Base-by-base conservation (phyloP, 2,113 vertebrate genomes). In the Columba livia region DNA sequence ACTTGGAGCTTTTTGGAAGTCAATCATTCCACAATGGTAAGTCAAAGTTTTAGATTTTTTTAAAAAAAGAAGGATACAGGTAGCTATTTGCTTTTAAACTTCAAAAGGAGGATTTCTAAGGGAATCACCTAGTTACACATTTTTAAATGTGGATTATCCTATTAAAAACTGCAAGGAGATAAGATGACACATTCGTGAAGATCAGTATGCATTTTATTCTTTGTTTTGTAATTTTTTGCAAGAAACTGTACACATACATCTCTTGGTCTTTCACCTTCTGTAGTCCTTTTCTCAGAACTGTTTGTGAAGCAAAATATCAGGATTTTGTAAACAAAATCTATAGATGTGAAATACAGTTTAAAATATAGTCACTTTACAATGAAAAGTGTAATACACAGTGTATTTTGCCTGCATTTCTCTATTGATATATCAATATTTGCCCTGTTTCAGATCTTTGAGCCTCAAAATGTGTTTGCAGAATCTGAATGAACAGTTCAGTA, bases 11-110 rank as follows among this genome's bases (percentile, higher is more conserved):
- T 29, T 89, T 64, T 51, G 36, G 61, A 87, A 95, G 32, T 16
- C 42, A 56, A 14, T 31, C 2, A 5, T 80, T 80, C 69, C 56
- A 67, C 79, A 70, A 96, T 94, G 92, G 95, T 95, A 83, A 95
- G 88, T 67, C 31, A 71, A 71, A 74, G 10, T 6, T 67, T 86
- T 69, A 25, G 11, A 36, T 9, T 38, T 34, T 15, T 75, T 32
- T 31, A 24, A 3, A 26, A 28, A 50, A 71, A 64, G 31, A 13
- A 53, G 6, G 6, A 9, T 71, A 47, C 6, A 47, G 42, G 15
- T 12, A n/a, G 12, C 8, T 42, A 16, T 53, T 66, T 85, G 11
- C 10, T 50, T 88, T 58, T 47, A 78, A 92, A 44, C 1, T 38
- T 17, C 19, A 53, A 42, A 36, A 56, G 38, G 42, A 61, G n/a